These are phyloP conservation scores for Pitta sordida DNA, from an alignment of 2,113 vertebrate species.

Conservation along the genomic window DNA sequence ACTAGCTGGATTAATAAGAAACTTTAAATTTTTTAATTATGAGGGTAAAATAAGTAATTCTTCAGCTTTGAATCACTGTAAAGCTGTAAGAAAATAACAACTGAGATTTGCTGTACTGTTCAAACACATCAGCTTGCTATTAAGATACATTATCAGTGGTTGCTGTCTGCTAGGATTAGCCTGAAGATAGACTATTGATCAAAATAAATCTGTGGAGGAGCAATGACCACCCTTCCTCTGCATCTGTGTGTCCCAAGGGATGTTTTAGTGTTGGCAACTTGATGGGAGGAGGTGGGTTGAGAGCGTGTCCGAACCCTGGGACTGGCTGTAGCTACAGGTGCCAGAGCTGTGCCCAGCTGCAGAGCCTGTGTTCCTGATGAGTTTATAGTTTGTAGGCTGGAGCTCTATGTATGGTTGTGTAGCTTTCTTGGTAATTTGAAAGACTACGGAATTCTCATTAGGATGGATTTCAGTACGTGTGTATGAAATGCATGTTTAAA, in stretches of 20 bases:
- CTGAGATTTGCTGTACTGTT: not conserved
- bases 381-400: not conserved
- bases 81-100: not conserved
- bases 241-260: not conserved
- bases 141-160: not conserved
- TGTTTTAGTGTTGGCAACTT: not conserved
- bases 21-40: not conserved
- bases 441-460: not conserved
- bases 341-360: not conserved
- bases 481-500: not conserved
- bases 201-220: not conserved
- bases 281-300: not conserved
- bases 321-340: not conserved
- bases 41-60: not conserved
- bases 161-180: not conserved
- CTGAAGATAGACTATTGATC: not conserved
- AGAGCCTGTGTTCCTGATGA: not conserved
- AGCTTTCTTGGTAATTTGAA: not conserved
- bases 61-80: not conserved
- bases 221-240: not conserved
- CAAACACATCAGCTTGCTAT: not conserved
- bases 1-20: not conserved
- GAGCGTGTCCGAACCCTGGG: accelerated
- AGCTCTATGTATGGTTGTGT: not conserved
- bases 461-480: not conserved